Evolutionary conservation across 2,113 vertebrate species (phyloP).

Genomic region (Hystrix cristata): DNA sequence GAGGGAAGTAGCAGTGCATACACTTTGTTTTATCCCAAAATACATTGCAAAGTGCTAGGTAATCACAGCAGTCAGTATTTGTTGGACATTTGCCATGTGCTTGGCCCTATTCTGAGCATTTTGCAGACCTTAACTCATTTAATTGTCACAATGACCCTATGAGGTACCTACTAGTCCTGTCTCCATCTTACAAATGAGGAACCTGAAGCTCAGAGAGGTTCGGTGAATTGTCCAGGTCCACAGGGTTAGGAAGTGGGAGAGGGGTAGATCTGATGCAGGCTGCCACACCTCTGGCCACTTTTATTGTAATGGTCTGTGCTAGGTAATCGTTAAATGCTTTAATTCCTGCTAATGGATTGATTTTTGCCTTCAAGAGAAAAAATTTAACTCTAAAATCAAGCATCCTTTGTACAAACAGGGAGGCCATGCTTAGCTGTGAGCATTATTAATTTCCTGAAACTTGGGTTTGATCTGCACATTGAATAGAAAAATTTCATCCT

Average conservation of each 20-base stretch:
- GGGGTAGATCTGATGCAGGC: background rate
- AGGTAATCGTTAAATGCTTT: conserved; percentile 46
- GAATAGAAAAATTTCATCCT: conserved; percentile 64
- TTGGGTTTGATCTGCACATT: conserved; percentile 69
- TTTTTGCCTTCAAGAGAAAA: conserved; percentile 45
- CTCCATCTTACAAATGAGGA: conserved; percentile 7
- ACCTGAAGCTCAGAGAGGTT: background rate
- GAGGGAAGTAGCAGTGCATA: conserved; percentile 35
- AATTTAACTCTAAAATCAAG: conserved; percentile 31
- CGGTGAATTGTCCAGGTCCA: background rate
- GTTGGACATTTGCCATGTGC: background rate
- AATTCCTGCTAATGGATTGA: conserved; percentile 10
- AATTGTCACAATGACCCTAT: background rate
- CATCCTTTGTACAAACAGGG: conserved; percentile 23
- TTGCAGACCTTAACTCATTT: background rate
- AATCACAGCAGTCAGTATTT: background rate
- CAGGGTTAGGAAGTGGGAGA: background rate
- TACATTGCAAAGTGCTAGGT: conserved; percentile 25
- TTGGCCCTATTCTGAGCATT: background rate
- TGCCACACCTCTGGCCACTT: background rate
- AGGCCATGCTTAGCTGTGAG: background rate
- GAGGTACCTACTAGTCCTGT: background rate
- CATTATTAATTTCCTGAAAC: conserved; percentile 69
- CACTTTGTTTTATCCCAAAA: conserved; percentile 49
- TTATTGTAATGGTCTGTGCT: background rate